phyloP scores from a whole-genome alignment of 1,140 invertebrate species.

The Drosophila gunungcola region DNA sequence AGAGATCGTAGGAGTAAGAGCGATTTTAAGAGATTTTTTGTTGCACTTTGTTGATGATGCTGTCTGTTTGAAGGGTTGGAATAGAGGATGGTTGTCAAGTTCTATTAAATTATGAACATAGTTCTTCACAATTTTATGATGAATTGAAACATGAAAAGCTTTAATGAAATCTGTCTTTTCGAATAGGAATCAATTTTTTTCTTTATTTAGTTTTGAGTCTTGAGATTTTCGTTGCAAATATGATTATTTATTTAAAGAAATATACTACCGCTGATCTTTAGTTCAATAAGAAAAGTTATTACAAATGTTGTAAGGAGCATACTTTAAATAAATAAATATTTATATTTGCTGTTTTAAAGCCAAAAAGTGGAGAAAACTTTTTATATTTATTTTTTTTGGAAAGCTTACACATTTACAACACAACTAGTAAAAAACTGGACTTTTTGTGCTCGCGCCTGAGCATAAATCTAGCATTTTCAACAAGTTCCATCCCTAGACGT shows the following conservation, averaged over 20 bases:
- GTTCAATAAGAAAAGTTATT: no score
- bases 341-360: not conserved
- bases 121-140: conserved; percentile 1
- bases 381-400: not conserved
- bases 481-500: conserved; percentile 45
- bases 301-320: no score
- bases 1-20: conserved; percentile 27
- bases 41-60: conserved; percentile 1
- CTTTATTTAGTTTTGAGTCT: no score
- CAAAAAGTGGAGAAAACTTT: not conserved
- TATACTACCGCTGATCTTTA: no score
- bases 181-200: not conserved
- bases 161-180: conserved; percentile 4
- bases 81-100: conserved; percentile 35
- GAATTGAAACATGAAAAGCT: conserved; percentile 14
- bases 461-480: conserved; percentile 23
- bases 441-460: not conserved
- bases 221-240: no score
- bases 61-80: conserved; percentile 20
- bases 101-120: conserved; percentile 15
- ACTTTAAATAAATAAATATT: no score
- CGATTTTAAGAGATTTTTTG: conserved; percentile 33
- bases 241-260: no score
- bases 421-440: not conserved
- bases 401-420: not conserved